Evolutionary conservation across 1,140 invertebrate species (phyloP), one percentile per base, ranked within the genome.

Genomic region (Melitaea cinxia): DNA sequence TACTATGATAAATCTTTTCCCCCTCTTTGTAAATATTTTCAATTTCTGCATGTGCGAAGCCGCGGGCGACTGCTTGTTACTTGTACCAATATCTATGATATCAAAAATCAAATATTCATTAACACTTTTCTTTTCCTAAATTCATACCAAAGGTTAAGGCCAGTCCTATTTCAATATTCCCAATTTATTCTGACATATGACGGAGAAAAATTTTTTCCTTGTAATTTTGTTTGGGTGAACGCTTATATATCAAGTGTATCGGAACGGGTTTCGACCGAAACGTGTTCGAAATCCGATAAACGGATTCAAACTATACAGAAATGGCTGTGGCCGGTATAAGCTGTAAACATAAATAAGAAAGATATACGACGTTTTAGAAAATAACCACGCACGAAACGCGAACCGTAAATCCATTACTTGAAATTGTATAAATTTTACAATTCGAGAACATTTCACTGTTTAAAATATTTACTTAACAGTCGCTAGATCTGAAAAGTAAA

Each of bases 281-380:
- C 83, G 85, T 85, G 78, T 85, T 80, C 73, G 79, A 84, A 88
- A 88, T 90, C 81, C 82, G 83, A 88, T 90, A 89, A 86, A 86
- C 79, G 83, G 78, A 86, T 85, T 83, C 82, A 82, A 86, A 83
- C 81, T 86, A 81, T 78, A 84, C 75, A 60, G 77, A 73, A 82
- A 75, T 72, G 78, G 78, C 70, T 79, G 78, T 72, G 80, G 78
- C 68, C 73, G 73, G 73, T 78, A 79, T 84, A 88, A 85, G 82
- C 83, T 87, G 83, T 87, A 87, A 87, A 88, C 83, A 88, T 90
- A 90, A 90, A 90, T 90, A 88, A 88, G 66, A 80, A 86, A 87
- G 88, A 89, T 82, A 71, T 85, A 89, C 83, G 81, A 77, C 78
- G 78, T 86, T 88, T 86, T 88, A 88, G 77, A 86, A 87, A 83